Conservation (phyloP, 1,140 invertebrate genomes). For the Tenebrio molitor region DNA sequence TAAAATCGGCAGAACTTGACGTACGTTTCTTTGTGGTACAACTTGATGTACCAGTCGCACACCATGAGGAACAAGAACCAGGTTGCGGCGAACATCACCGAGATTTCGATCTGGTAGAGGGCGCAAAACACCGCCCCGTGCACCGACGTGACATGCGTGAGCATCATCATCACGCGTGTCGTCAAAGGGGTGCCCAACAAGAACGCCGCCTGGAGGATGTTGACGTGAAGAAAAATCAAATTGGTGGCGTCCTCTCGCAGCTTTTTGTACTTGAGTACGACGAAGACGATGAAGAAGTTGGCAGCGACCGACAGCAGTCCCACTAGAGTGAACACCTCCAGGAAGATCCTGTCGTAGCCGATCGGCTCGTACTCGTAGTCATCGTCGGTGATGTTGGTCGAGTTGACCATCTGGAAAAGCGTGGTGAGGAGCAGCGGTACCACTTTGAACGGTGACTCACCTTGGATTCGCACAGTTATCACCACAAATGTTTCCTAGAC, state of each 20-base stretch:
- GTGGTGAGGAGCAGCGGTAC: neutral
- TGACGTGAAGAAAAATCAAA: slow-evolving; percentile 44
- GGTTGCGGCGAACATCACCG: neutral
- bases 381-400: neutral
- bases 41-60: slow-evolving; percentile 36
- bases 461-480: neutral
- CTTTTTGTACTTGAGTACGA: slow-evolving; percentile 47
- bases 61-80: slow-evolving; percentile 28
- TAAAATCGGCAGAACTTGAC: slow-evolving; percentile 22
- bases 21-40: slow-evolving; percentile 33
- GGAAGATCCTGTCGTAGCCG: slow-evolving; percentile 11
- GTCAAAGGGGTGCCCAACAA: slow-evolving; percentile 17
- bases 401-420: neutral
- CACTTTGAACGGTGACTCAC: neutral
- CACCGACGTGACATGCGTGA: neutral
- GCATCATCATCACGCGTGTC: neutral
- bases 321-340: slow-evolving; percentile 44
- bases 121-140: slow-evolving; percentile 13
- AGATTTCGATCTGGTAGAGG: slow-evolving; percentile 22
- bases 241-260: slow-evolving; percentile 40
- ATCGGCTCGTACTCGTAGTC: neutral
- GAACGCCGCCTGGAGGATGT: slow-evolving; percentile 33
- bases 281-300: slow-evolving; percentile 43
- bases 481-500: neutral
- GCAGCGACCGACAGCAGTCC: slow-evolving; percentile 34